A percentile compares a stretch with the other conserved stretches of the same genome.
phyloP scores from a whole-genome alignment of 2,888 invertebrate genomes.

The Branchinecta sandiegonensis region DNA sequence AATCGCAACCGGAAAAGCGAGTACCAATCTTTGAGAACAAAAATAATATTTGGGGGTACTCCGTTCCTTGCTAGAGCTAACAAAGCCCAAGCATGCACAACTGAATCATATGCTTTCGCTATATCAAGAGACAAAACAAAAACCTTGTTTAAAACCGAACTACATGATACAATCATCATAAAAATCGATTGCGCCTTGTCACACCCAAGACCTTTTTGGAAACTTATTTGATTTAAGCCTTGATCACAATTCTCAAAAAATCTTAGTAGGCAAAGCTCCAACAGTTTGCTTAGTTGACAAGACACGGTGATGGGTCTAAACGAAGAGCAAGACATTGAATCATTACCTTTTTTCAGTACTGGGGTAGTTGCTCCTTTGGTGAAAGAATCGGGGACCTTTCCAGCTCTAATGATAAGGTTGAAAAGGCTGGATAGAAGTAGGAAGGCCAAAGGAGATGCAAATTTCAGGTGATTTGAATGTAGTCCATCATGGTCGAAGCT shows the following conservation, averaged over 20 bases:
- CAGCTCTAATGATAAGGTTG: no score
- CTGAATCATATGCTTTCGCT: no score
- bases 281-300: background rate
- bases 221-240: background rate
- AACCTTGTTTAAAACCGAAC: background rate
- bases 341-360: background rate
- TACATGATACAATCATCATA: background rate
- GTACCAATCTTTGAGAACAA: no score
- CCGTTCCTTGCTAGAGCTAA: no score
- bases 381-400: no score
- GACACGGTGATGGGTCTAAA: background rate
- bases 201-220: background rate
- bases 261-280: background rate
- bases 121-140: background rate
- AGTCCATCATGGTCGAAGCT: constrained; percentile 1
- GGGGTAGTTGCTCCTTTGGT: no score
- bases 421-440: background rate
- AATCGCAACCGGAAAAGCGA: no score
- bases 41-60: no score
- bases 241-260: background rate
- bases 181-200: background rate
- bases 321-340: background rate
- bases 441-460: background rate
- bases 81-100: no score
- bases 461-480: constrained; percentile 3